Conservation (phyloP, 2,888 invertebrate genomes). For the Pimpla rufipes region DNA sequence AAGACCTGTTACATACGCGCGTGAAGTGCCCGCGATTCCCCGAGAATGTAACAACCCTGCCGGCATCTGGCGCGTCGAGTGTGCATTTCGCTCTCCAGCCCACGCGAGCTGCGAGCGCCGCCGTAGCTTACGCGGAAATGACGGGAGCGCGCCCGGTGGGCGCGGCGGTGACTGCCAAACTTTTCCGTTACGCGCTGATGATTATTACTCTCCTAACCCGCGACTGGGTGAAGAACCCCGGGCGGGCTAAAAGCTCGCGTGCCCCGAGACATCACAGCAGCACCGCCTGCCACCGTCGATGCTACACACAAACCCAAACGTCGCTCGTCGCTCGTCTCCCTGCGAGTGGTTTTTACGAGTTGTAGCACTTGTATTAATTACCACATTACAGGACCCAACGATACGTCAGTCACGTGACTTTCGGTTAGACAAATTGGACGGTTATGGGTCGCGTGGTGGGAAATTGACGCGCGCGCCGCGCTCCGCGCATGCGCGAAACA, state of each 20-base stretch:
- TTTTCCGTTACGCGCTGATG: conserved; percentile 14
- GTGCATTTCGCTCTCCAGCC: conserved; percentile 5
- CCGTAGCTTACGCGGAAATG: conserved; percentile 14
- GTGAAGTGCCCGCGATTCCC: not conserved
- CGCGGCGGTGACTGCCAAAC: conserved; percentile 6
- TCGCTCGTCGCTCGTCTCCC: too few species aligned
- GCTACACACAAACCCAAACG: too few species aligned
- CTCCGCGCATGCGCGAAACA: conserved; percentile 5
- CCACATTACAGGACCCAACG: too few species aligned
- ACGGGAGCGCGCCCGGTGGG: conserved; percentile 3
- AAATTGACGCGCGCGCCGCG: not conserved
- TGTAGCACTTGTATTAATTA: too few species aligned
- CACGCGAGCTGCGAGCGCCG: not conserved
- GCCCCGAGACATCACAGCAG: too few species aligned
- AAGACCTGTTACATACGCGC: not conserved
- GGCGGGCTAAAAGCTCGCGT: not conserved
- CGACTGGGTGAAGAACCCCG: conserved; percentile 3
- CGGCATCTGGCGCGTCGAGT: conserved; percentile 10
- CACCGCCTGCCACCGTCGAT: too few species aligned
- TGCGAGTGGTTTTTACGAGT: too few species aligned
- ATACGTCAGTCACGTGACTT: too few species aligned
- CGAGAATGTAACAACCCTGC: not conserved
- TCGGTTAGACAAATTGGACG: too few species aligned
- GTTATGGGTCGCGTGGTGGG: too few species aligned
- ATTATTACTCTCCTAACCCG: not conserved